Evolutionary conservation across 1,140 invertebrate species (phyloP).

Genomic region (Hermatobates lingyangjiaoensis): DNA sequence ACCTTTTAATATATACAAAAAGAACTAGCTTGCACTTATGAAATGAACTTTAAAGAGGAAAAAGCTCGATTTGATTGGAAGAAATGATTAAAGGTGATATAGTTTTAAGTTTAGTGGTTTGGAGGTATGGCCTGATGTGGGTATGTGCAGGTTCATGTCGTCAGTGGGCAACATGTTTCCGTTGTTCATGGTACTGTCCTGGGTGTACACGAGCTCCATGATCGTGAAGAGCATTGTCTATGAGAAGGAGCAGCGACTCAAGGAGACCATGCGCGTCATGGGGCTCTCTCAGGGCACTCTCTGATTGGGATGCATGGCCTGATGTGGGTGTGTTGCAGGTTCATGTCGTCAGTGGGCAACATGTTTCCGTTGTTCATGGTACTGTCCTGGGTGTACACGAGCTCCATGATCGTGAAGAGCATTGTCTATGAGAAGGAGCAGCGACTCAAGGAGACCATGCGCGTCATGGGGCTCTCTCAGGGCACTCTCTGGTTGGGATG

Average conservation of each 20-base stretch:
- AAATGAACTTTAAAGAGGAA: too few species aligned
- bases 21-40: too few species aligned
- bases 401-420: slow-evolving; percentile 41
- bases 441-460: slow-evolving; percentile 38
- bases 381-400: slow-evolving; percentile 37
- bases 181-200: slow-evolving; percentile 38
- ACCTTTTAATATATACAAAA: too few species aligned
- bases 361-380: slow-evolving; percentile 41
- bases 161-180: slow-evolving; percentile 35
- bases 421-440: slow-evolving; percentile 51
- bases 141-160: slow-evolving; percentile 11
- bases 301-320: slow-evolving; percentile 40
- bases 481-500: slow-evolving; percentile 36
- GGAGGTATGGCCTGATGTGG: too few species aligned
- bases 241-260: slow-evolving; percentile 42
- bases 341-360: slow-evolving; percentile 31
- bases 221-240: slow-evolving; percentile 47
- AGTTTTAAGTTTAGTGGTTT: too few species aligned
- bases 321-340: slow-evolving; percentile 24
- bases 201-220: slow-evolving; percentile 39
- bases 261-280: slow-evolving; percentile 43
- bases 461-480: slow-evolving; percentile 34
- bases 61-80: too few species aligned
- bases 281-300: slow-evolving; percentile 29
- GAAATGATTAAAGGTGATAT: too few species aligned